phyloP scores from a whole-genome alignment of 35 echinoderm and acorn worm genomes.

The Amphiura filiformis region DNA sequence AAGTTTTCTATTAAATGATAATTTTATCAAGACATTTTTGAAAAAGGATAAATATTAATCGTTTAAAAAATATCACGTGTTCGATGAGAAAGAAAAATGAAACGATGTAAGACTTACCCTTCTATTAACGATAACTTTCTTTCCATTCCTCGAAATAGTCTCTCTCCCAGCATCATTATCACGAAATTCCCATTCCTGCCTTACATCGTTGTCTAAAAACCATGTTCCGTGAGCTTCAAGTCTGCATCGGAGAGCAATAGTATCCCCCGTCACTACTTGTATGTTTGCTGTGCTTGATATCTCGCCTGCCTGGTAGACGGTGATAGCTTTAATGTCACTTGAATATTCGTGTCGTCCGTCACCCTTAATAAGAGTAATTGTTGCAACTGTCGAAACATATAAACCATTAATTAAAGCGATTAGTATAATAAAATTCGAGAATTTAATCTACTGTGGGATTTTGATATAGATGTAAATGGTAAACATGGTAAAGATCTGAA shows the following conservation, averaged over 20 bases:
- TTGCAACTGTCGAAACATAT: neutral
- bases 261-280: neutral
- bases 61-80: too few species aligned
- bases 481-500: too few species aligned
- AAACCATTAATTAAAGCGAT: neutral
- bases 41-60: too few species aligned
- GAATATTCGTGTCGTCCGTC: neutral
- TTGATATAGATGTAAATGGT: too few species aligned
- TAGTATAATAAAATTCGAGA: too few species aligned
- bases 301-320: neutral
- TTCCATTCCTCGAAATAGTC: neutral
- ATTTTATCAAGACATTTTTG: too few species aligned
- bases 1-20: too few species aligned
- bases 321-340: neutral
- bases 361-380: neutral
- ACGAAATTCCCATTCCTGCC: neutral
- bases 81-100: too few species aligned
- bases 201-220: neutral
- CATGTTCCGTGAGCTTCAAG: neutral
- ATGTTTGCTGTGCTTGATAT: conserved; percentile 1
- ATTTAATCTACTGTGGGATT: too few species aligned
- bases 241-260: neutral
- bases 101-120: neutral
- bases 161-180: neutral
- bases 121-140: neutral